Base-by-base conservation (phyloP, 1,140 invertebrate genomes). In the Pseudomyrmex flavicornis region DNA sequence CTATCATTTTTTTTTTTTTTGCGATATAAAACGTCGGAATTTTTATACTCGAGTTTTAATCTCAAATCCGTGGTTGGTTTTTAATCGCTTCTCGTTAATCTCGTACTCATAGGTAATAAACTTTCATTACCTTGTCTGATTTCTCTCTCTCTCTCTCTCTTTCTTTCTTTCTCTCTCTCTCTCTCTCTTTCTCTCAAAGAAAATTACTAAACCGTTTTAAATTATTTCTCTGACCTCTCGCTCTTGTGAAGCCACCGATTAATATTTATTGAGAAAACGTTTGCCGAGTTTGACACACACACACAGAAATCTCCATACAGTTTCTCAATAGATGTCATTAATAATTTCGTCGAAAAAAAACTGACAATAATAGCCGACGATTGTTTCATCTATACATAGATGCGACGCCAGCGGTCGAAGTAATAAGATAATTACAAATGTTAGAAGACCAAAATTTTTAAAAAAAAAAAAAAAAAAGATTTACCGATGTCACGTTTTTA, bases 51-150 rank as follows among this genome's bases (percentile, higher is more conserved):
- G 69, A 79, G 52, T 69, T 69, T 69, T 54, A 69, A 69, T 69
- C 52, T 20, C 15, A 48, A 56, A 58, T 69, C 10, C 2, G 5
- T 79, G 46, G 63, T 61, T 73, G 56, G 63, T 13, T 50, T 61
- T 73, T 9, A 82, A 22, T n/a, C 61, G 3, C 15, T 10, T 35
- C 3, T 63, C 12, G 12, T 82, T 22, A 62, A 74, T 46, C 20
- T 26, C 20, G 73, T 63, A 7, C 35, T 0, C 12, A 20, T 62
- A 12, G 8, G 22, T 62, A 62, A 8, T 61, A 72, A 72, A 82
- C 22, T 76, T 59, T 65, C 61, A 58, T 79, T 68, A 48, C 52
- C 76, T 83, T 66, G 62, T 83, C 52, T 35, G 50, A 44, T 35
- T 35, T 35, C 35, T 35, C 35, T 35, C 35, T 35, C 35, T 35